A percentile compares a stretch with the other conserved stretches of the same genome.
phyloP scores from a whole-genome alignment of 2,113 vertebrate genomes.

The Naja naja region DNA sequence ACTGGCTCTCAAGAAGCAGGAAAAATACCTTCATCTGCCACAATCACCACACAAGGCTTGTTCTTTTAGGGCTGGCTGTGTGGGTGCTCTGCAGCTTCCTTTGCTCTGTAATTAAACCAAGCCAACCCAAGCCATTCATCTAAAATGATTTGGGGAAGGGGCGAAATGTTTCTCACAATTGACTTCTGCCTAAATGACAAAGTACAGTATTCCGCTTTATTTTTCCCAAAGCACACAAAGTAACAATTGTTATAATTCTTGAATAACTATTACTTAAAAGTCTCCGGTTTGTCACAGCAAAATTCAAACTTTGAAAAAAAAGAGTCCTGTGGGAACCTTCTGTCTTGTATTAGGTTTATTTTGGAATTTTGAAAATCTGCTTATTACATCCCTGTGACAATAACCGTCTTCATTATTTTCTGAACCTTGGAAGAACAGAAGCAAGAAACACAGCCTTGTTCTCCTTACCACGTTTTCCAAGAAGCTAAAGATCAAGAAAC shows the following conservation, averaged over 20 bases:
- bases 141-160: neutral
- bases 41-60: neutral
- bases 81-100: neutral
- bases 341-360: neutral
- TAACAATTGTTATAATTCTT: neutral
- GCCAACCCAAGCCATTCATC: neutral
- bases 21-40: neutral
- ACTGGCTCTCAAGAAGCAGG: neutral
- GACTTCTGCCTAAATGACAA: neutral
- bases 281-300: neutral
- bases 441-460: neutral
- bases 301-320: neutral
- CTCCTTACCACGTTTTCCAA: neutral
- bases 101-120: neutral
- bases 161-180: neutral
- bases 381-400: neutral
- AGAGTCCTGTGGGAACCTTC: neutral
- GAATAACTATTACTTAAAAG: neutral
- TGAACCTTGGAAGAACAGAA: neutral
- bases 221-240: neutral
- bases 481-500: slow-evolving; percentile 23
- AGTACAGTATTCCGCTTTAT: neutral
- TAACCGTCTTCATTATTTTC: neutral
- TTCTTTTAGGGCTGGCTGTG: neutral
- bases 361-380: neutral